phyloP scores from a whole-genome alignment of 2,888 invertebrate genomes.

The Exephanes ischioxanthus region DNA sequence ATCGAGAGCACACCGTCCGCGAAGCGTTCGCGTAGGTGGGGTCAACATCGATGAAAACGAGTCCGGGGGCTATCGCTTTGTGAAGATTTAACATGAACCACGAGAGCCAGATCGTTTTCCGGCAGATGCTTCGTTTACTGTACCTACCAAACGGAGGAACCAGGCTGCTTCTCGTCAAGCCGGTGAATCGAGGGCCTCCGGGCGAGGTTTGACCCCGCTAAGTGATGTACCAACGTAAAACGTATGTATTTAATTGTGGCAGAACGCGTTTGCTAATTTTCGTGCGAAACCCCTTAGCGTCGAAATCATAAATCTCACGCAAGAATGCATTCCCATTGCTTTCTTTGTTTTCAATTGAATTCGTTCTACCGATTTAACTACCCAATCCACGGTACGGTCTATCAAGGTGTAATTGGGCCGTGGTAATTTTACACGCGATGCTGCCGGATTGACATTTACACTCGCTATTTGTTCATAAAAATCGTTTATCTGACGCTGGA shows the following conservation, averaged over 20 bases:
- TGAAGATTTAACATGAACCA: slow-evolving; percentile 69
- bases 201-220: slow-evolving; percentile 61
- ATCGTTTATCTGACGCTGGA: not conserved
- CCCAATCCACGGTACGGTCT: not conserved
- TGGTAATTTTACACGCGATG: not conserved
- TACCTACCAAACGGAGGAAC: slow-evolving; percentile 12
- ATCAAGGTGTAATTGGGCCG: not conserved
- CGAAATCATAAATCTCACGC: slow-evolving; percentile 13
- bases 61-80: slow-evolving; percentile 75
- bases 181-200: slow-evolving; percentile 49
- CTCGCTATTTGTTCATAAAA: not conserved
- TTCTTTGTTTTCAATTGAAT: not conserved
- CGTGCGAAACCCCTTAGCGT: slow-evolving; percentile 46
- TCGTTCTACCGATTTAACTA: not conserved
- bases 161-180: slow-evolving; percentile 45
- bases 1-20: not conserved
- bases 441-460: not conserved
- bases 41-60: slow-evolving; percentile 63
- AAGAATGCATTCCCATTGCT: not conserved
- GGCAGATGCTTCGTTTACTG: slow-evolving; percentile 49
- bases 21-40: not conserved
- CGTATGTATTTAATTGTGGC: slow-evolving; percentile 50
- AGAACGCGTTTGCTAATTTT: slow-evolving; percentile 53
- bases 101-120: slow-evolving; percentile 66
- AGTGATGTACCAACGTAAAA: slow-evolving; percentile 34